Conservation (phyloP, 2,113 vertebrate genomes). For the Hippocampus zosterae region DNA sequence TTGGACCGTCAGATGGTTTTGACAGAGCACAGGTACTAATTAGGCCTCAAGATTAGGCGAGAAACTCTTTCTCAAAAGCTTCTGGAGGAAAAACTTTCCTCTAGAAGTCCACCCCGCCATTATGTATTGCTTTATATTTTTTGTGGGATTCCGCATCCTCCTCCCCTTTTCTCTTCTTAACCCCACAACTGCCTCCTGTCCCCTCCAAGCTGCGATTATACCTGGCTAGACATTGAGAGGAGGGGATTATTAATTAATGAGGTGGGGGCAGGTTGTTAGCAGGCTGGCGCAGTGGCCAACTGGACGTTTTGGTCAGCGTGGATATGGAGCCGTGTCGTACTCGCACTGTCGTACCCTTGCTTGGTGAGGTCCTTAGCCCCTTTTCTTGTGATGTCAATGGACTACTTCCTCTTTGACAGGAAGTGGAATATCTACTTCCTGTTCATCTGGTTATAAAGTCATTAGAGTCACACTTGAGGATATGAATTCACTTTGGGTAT, state of each 20-base stretch:
- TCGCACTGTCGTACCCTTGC: slow-evolving; percentile 2
- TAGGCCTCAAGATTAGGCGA: slow-evolving; percentile 61
- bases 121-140: slow-evolving; percentile 36
- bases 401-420: not conserved
- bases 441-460: not conserved
- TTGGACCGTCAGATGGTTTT: slow-evolving; percentile 60
- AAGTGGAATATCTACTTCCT: not conserved
- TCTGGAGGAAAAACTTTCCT: slow-evolving; percentile 37
- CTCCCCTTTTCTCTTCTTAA: not conserved
- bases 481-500: not conserved
- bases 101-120: slow-evolving; percentile 7
- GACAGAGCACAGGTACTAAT: slow-evolving; percentile 59
- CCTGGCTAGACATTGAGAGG: slow-evolving; percentile 62
- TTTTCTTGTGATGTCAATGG: not conserved
- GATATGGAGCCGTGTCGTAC: not conserved
- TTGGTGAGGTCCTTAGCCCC: slow-evolving; percentile 19
- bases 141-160: slow-evolving; percentile 33
- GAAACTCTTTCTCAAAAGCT: slow-evolving; percentile 51
- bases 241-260: slow-evolving; percentile 53
- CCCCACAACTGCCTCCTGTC: slow-evolving; percentile 5
- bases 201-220: slow-evolving; percentile 52
- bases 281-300: not conserved
- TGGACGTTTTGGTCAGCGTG: not conserved
- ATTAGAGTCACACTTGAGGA: not conserved
- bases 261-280: slow-evolving; percentile 1